Evolutionary conservation across 2,113 vertebrate genomes (phyloP).

Genomic region (Arvicanthis niloticus): DNA sequence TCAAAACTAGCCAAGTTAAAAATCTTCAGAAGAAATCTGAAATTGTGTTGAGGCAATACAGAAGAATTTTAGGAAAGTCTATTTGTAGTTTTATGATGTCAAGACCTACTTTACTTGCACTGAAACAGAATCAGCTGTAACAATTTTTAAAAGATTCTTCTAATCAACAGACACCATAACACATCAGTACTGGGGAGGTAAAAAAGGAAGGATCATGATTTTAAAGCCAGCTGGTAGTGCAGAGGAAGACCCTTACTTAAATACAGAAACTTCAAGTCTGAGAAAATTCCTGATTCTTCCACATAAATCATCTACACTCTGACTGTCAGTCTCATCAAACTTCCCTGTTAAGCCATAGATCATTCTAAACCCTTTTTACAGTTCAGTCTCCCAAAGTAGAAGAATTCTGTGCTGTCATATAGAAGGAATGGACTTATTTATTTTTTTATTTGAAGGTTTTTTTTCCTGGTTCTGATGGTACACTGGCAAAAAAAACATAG

Average conservation of each 20-base stretch:
- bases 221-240: neutral
- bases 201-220: neutral
- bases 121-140: conserved; percentile 17
- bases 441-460: neutral
- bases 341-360: neutral
- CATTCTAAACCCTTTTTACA: neutral
- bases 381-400: neutral
- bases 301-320: neutral
- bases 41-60: neutral
- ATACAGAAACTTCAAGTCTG: neutral
- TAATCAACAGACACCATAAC: neutral
- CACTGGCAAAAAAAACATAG: neutral
- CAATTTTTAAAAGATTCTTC: neutral
- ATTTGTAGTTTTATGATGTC: neutral
- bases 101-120: neutral
- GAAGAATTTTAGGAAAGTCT: conserved; percentile 29
- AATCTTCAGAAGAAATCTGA: neutral
- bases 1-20: neutral
- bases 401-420: neutral
- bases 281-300: neutral
- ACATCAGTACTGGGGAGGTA: neutral
- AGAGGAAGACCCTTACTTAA: neutral
- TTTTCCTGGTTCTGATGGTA: neutral
- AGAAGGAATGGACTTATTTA: neutral
- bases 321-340: neutral